Base-by-base conservation (phyloP, 2,113 vertebrate species). In the Amblyornis subalaris region DNA sequence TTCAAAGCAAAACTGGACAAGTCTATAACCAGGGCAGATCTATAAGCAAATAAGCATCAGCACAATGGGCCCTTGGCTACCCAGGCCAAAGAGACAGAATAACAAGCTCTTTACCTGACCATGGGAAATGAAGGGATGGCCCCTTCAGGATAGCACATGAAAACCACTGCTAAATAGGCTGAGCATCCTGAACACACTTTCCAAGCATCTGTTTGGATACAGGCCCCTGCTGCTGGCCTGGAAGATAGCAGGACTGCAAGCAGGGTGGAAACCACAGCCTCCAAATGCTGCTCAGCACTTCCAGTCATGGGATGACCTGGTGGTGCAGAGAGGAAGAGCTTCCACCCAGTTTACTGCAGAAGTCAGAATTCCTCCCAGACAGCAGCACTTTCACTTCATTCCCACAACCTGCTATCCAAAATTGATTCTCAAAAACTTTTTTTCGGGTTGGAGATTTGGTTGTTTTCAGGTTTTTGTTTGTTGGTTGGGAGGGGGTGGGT, bases 301-400 rank as follows among this genome's bases (percentile, higher is more conserved):
- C 40, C n/a, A 67, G 3, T 23, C 14, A 7, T 0, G 1, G n/a
- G 24, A 77, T 29, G 65, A 35, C 7, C 6, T 42, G 8, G 8
- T 61, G 33, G 23, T 44, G 24, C 3, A 3, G 29, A 69, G 22
- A 57, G 16, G 20, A 72, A 36, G 12, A 62, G 69, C 31, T 88
- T 53, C 71, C 76, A 53, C 10, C 8, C 24, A n/a, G 19, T 40
- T 71, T 44, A 81, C 2, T 3, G 29, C 10, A 55, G 42, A 86
- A 77, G 9, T 45, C 76, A 69, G 22, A 84, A 75, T 28, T 78
- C 38, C 28, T 74, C 28, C 29, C 57, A 88, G 25, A 36, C 25
- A 94, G 75, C 29, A 85, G 38, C 61, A 88, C 21, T 14, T 58
- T 85, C 48, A 31, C n/a, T 71, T 84, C 28, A 69, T 24, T 40